Conservation (phyloP, 2,888 invertebrate species). For the Gymnosoma rotundatum region DNA sequence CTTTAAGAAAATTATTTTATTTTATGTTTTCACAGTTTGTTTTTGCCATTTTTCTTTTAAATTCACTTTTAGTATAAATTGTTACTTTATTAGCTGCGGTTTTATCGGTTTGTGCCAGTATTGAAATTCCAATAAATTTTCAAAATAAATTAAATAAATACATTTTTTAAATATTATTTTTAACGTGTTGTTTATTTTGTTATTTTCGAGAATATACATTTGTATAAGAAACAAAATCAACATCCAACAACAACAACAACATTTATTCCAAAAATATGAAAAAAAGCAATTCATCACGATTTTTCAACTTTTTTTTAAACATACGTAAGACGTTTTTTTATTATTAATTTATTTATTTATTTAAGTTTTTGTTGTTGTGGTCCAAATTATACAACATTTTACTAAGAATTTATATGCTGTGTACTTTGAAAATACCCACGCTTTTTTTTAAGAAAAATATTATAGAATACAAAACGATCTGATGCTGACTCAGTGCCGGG, state of each 20-base stretch:
- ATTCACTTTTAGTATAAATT: neutral
- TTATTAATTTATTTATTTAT: slow-evolving; percentile 19
- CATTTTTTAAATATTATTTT: neutral
- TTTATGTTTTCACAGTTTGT: slow-evolving; percentile 7
- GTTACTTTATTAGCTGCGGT: slow-evolving; percentile 57
- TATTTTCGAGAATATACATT: slow-evolving; percentile 15
- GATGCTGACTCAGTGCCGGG: slow-evolving; percentile 23
- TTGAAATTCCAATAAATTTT: slow-evolving; percentile 14
- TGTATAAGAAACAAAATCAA: slow-evolving; percentile 5
- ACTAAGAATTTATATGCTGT: slow-evolving; percentile 45
- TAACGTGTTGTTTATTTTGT: slow-evolving; percentile 6
- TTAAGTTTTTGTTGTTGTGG: slow-evolving; percentile 18
- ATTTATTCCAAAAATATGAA: slow-evolving; percentile 56
- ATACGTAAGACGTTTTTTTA: slow-evolving; percentile 59
- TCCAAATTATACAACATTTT: slow-evolving; percentile 49
- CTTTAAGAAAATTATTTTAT: slow-evolving; percentile 24
- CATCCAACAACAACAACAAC: neutral
- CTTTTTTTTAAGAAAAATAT: slow-evolving; percentile 23
- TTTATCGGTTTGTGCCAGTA: slow-evolving; percentile 14
- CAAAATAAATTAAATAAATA: slow-evolving; percentile 17
- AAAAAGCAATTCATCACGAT: slow-evolving; percentile 66
- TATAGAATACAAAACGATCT: neutral
- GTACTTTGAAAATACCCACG: slow-evolving; percentile 63
- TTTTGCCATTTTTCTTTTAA: neutral
- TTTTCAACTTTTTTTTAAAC: slow-evolving; percentile 64